phyloP scores from a whole-genome alignment of 1,140 invertebrate genomes.

The Saccostrea cuccullata region DNA sequence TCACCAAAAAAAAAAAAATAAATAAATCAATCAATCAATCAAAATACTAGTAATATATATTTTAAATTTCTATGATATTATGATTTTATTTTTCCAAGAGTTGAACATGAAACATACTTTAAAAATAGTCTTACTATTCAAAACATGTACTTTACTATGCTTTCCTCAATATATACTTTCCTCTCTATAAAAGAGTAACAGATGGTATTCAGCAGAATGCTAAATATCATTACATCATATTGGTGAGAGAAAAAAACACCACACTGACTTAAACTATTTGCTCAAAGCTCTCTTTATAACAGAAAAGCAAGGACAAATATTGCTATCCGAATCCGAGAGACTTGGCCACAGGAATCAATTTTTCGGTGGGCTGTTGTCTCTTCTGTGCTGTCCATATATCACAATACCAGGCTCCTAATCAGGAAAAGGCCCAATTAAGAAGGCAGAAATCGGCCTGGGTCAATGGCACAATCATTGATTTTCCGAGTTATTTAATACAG shows the following conservation, averaged over 20 bases:
- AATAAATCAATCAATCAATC: too few species aligned
- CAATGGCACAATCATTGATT: slow-evolving; percentile 13
- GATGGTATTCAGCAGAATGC: slow-evolving; percentile 1
- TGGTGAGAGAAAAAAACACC: not conserved
- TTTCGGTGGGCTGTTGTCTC: not conserved
- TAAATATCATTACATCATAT: not conserved
- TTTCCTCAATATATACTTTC: not conserved
- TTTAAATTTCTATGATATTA: too few species aligned
- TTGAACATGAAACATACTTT: too few species aligned
- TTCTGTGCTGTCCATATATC: not conserved
- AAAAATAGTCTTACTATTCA: too few species aligned
- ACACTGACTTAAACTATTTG: not conserved
- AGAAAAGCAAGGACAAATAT: slow-evolving; percentile 16
- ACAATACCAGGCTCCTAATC: slow-evolving; percentile 5
- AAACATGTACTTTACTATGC: too few species aligned
- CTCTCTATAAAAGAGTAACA: not conserved
- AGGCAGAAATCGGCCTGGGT: slow-evolving; percentile 19
- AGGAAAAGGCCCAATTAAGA: slow-evolving; percentile 7
- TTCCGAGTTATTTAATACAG: slow-evolving; percentile 16
- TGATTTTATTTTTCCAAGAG: too few species aligned
- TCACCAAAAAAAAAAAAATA: too few species aligned
- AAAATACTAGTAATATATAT: too few species aligned
- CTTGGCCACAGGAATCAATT: not conserved
- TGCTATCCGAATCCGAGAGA: not conserved
- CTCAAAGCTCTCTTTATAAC: not conserved